Evolutionary conservation across 2,888 invertebrate species (phyloP), one percentile per base, ranked within the genome.

Genomic region (Andrena bucephala): DNA sequence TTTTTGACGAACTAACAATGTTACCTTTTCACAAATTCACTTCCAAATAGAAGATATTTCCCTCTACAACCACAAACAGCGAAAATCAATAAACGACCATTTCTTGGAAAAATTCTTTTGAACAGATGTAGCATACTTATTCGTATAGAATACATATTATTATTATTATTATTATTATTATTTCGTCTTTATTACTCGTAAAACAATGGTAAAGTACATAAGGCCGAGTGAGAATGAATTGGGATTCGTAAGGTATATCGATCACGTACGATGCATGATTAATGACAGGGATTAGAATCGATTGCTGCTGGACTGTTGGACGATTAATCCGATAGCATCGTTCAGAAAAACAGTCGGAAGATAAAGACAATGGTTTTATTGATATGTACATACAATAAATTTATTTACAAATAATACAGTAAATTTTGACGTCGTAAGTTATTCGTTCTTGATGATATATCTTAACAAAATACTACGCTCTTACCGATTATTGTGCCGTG

Each of bases 301-400:
- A 42, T 16, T 5, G 42, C 42, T 42, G 42, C 4, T 5, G 42
- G 42, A 42, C 42, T 16, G 42, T 42, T 5, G 16, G 5, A 4
- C 16, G 16, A 16, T 16, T 42, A 42, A 42, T 13, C 42, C 16
- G 16, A 0, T 5, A 42, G 16, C 16, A 42, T 16, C 42, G 13
- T 42, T 42, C 16, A 42, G 42, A 27, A 20, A 68, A 20, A 8
- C 2, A 77, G 33, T 13, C 63, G 3, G 48, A 62, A 83, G 74
- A 75, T 87, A 88, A 88, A 88, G 92, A 93, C 92, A 91, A 92
- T 93, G 76, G 89, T 91, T 93, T 93, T 93, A 93, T 93, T 93
- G 93, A 93, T 93, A 93, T 93, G 93, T 93, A 93, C 93, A 93
- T 93, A 93, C 92, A 93, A 90, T 92, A 86, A 92, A 90, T 89